Conservation (phyloP, 2,797 vertebrate genomes). For the Garrulus glandarius region DNA sequence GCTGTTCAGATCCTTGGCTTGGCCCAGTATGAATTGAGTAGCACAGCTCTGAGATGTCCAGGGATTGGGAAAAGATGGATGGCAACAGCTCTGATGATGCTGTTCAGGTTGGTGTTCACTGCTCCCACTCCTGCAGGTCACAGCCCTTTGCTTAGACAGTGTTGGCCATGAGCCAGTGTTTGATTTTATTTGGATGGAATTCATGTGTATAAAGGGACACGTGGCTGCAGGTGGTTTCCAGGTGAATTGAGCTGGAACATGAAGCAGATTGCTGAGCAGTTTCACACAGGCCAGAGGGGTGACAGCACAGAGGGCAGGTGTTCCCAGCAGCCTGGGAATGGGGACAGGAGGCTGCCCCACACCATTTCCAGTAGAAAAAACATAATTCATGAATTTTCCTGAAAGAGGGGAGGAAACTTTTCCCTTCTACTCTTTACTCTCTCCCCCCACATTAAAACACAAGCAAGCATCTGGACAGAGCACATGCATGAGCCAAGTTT, state of each 20-base stretch:
- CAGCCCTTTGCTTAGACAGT: background rate
- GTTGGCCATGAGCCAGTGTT: background rate
- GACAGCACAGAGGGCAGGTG: background rate
- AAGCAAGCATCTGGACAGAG: background rate
- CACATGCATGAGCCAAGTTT: background rate
- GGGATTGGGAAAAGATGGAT: background rate
- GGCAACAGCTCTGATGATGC: background rate
- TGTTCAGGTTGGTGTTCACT: background rate
- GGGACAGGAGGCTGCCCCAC: background rate
- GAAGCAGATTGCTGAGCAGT: background rate
- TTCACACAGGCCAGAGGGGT: background rate
- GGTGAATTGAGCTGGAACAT: background rate
- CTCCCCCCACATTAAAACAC: background rate
- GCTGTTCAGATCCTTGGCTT: background rate
- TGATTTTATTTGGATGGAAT: background rate
- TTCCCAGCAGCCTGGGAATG: background rate
- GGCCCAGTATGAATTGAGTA: background rate
- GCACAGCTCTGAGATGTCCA: background rate
- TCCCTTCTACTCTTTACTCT: background rate
- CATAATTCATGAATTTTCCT: background rate
- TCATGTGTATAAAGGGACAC: background rate
- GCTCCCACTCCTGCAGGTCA: background rate
- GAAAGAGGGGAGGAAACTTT: rapidly evolving
- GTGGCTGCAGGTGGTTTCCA: background rate
- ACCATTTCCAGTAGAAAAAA: background rate